These are phyloP conservation scores for Dipodomys ordii DNA, from an alignment of 2,113 vertebrate genomes.

Conservation along the genomic window DNA sequence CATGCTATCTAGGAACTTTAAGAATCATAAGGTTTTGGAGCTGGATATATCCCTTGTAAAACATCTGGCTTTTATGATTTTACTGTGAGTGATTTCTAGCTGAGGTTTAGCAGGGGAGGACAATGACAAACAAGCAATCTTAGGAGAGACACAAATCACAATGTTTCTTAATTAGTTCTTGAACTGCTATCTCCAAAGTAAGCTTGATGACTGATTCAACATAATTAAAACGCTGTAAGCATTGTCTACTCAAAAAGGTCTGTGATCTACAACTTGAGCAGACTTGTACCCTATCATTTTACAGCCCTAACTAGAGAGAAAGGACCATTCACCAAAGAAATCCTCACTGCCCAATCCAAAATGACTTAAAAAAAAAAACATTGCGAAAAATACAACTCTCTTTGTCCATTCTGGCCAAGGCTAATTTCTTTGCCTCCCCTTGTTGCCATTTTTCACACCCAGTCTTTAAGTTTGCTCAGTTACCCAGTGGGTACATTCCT, in stretches of 20 bases:
- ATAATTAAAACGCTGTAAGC: slow-evolving; percentile 65
- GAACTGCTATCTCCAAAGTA: slow-evolving; percentile 35
- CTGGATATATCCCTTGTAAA: slow-evolving; percentile 26
- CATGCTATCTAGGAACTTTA: slow-evolving; percentile 31
- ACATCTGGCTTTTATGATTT: slow-evolving; percentile 18
- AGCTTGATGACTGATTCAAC: slow-evolving; percentile 62
- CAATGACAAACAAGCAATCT: slow-evolving; percentile 34
- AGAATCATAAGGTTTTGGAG: slow-evolving; percentile 45
- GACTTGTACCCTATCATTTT: slow-evolving; percentile 54
- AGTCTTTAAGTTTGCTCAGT: slow-evolving; percentile 21
- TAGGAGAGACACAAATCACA: slow-evolving; percentile 62
- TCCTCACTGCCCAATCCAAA: slow-evolving; percentile 1
- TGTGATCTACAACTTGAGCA: slow-evolving; percentile 52
- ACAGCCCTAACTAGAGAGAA: slow-evolving; percentile 55
- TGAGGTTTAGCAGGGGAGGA: background rate
- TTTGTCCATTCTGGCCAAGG: slow-evolving; percentile 24
- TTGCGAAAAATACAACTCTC: slow-evolving; percentile 38
- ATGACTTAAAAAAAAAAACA: background rate
- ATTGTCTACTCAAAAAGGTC: slow-evolving; percentile 29
- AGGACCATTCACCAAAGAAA: slow-evolving; percentile 46
- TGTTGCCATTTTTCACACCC: background rate
- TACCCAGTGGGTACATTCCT: background rate
- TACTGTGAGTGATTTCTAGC: slow-evolving; percentile 40
- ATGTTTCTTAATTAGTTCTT: slow-evolving; percentile 63
- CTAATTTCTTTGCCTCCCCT: slow-evolving; percentile 20